phyloP scores from a whole-genome alignment of 2,113 vertebrate genomes.

The Cheirogaleus medius region DNA sequence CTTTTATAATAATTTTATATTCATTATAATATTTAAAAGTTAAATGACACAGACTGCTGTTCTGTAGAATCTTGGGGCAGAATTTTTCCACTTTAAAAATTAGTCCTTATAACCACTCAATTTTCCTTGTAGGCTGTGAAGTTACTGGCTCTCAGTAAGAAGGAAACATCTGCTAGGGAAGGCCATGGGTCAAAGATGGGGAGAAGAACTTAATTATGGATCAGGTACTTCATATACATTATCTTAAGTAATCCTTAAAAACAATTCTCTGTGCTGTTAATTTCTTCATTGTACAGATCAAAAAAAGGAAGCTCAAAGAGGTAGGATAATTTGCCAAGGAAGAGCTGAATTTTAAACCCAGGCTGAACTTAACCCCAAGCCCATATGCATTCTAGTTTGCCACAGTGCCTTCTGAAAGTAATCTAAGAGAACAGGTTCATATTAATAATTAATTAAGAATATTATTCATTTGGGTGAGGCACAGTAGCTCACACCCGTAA shows the following conservation, averaged over 20 bases:
- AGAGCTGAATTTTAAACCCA: not conserved
- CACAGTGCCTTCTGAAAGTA: not conserved
- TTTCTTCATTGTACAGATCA: not conserved
- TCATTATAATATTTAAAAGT: not conserved
- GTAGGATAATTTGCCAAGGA: not conserved
- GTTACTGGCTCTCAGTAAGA: not conserved
- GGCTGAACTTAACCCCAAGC: not conserved
- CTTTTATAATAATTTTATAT: constrained; percentile 9
- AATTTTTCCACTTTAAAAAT: not conserved
- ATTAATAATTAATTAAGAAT: not conserved
- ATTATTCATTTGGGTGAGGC: not conserved
- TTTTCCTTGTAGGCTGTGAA: not conserved
- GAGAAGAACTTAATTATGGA: not conserved
- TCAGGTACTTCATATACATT: not conserved
- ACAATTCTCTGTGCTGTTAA: not conserved
- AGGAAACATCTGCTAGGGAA: not conserved
- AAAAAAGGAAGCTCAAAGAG: not conserved
- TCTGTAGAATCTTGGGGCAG: not conserved
- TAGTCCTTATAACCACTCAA: not conserved
- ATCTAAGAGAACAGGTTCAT: not conserved
- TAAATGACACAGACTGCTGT: not conserved
- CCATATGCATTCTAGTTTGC: not conserved
- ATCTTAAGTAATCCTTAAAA: not conserved
- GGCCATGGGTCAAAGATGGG: not conserved
- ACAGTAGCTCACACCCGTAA: too few species aligned